phyloP scores from a whole-genome alignment of 2,113 vertebrate species.

The Megalops atlanticus region DNA sequence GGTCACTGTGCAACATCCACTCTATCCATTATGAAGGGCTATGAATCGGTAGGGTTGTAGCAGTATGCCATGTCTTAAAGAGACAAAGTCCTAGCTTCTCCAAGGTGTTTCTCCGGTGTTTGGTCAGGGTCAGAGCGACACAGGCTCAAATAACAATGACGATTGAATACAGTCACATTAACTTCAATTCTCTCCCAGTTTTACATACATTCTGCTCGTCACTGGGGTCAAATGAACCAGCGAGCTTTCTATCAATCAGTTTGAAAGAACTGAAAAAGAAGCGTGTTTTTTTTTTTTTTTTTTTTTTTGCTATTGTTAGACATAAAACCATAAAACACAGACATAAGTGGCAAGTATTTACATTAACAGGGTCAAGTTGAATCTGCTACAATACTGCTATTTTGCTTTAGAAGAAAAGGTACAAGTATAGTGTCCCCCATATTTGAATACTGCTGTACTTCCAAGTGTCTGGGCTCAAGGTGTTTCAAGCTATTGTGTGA shows the following conservation, averaged over 20 bases:
- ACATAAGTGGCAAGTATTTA: background rate
- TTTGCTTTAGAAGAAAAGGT: background rate
- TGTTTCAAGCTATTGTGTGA: background rate
- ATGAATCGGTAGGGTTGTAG: conserved; percentile 16
- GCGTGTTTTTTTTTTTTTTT: too few species aligned
- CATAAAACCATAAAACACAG: too few species aligned
- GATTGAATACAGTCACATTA: background rate
- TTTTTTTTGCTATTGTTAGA: too few species aligned
- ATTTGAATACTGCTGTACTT: too few species aligned
- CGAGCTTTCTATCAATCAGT: too few species aligned
- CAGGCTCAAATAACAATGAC: background rate
- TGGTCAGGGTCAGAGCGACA: background rate
- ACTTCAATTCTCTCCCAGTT: background rate
- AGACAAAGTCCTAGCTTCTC: conserved; percentile 4
- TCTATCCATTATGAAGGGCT: conserved; percentile 27
- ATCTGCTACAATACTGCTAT: background rate
- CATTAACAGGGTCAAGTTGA: background rate
- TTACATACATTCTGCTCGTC: background rate
- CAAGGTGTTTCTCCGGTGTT: background rate
- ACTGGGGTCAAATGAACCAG: too few species aligned
- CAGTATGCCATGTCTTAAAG: conserved; percentile 16
- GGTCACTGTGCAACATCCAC: conserved; percentile 28
- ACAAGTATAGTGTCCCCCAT: background rate
- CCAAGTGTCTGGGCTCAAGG: too few species aligned
- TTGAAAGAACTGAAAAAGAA: too few species aligned